Percentiles rank a stretch among this genome's conserved stretches.
These are phyloP conservation scores for Tenualosa ilisha DNA, from an alignment of 2,797 vertebrate species.

Conservation along the genomic window DNA sequence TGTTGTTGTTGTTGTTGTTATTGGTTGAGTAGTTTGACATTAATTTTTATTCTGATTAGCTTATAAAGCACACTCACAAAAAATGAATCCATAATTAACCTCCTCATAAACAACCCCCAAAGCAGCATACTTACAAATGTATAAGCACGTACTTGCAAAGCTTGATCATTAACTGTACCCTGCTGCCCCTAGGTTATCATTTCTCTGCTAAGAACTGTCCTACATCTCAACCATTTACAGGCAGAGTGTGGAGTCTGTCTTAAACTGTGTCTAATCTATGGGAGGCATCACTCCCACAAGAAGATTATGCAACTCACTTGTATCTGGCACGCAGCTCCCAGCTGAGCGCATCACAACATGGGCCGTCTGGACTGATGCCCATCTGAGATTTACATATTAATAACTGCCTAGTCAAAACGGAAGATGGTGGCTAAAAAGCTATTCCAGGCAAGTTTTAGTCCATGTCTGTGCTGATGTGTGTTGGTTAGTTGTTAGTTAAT, in stretches of 20 bases:
- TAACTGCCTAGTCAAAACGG: not conserved
- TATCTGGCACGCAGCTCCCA: not conserved
- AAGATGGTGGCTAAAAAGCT: not conserved
- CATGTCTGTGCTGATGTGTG: not conserved
- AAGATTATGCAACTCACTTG: not conserved
- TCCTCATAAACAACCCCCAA: no score
- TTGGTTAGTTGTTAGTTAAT: not conserved
- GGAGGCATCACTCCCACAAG: not conserved
- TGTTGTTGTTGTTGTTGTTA: not conserved
- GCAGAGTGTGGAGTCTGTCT: not conserved
- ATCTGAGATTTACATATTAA: not conserved
- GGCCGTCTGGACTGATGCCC: not conserved
- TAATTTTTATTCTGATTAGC: not conserved
- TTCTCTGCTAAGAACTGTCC: conserved; percentile 1
- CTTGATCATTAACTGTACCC: not conserved
- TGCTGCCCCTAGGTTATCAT: not conserved
- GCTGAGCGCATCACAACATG: not conserved
- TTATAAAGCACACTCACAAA: not conserved
- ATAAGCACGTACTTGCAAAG: not conserved
- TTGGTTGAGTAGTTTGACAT: not conserved
- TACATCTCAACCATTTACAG: not conserved
- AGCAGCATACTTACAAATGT: not conserved
- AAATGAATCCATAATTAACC: not conserved
- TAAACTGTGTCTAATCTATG: not conserved
- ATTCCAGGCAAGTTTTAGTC: not conserved